phyloP scores from a whole-genome alignment of 2,888 invertebrate genomes.

The Mayetiola destructor region DNA sequence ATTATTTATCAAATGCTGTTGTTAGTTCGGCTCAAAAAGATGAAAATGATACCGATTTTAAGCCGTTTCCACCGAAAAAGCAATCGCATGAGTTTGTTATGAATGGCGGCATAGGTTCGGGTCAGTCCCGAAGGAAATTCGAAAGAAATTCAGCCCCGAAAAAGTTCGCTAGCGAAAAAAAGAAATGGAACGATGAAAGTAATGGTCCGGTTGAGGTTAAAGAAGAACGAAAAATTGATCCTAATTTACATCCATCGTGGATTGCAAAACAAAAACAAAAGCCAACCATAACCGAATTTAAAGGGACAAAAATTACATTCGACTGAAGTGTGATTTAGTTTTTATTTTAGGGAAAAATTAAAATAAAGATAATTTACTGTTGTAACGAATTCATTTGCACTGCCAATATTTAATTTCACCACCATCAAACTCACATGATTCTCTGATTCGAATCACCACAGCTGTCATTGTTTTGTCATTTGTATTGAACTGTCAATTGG shows the following conservation, averaged over 20 bases:
- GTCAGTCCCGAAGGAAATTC: too few species aligned
- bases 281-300: constrained; percentile 25
- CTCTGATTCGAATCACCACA: too few species aligned
- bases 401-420: too few species aligned
- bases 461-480: not conserved
- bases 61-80: not conserved
- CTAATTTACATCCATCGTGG: constrained; percentile 29
- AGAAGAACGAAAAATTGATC: not conserved
- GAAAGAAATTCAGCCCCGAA: not conserved
- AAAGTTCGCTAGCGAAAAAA: not conserved
- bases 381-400: too few species aligned
- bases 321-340: constrained; percentile 15
- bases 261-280: constrained; percentile 29
- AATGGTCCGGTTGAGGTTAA: not conserved
- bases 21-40: not conserved
- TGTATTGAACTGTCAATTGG: not conserved
- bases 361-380: too few species aligned
- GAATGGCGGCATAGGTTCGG: too few species aligned
- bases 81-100: not conserved
- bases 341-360: too few species aligned
- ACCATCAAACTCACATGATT: too few species aligned
- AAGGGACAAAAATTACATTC: constrained; percentile 29
- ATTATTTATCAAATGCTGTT: not conserved
- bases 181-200: not conserved
- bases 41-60: not conserved